Evolutionary conservation across 92 coral and sea anemone species (phyloP), one percentile per base, ranked within the genome.

Genomic region (Parazoanthus swiftii): DNA sequence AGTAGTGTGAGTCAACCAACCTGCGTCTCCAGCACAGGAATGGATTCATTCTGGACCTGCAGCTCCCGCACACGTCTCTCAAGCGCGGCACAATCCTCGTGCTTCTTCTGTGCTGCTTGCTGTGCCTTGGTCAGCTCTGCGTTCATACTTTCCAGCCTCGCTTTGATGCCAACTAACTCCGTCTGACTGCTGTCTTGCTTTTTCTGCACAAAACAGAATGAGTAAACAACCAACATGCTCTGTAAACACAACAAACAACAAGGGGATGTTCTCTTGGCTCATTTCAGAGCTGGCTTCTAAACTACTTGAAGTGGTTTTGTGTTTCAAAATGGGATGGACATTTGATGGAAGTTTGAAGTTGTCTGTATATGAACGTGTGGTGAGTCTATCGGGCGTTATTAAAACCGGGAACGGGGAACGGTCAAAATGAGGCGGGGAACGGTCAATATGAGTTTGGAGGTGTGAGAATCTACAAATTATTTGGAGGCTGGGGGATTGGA

Each of bases 181-280:
- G 86, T 83, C 23, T 83, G 86, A 71, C 29, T 83, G 76, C 78
- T 83, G 66, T 83, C 86, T 29, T 70, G 86, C 25, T 83, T 83
- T 50, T 83, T 83, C 86, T 83, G 33, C 21, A 25, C 79, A 82
- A 26, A 46, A 20, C 33, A 66, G 43, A 79, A 26, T 26, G 7
- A 33, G 29, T 39, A 39, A 39, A 82, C 42, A 4, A 67, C 26
- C 36, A 42, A 39, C 4, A 39, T 80, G 14, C 18, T 54, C 38
- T 9, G 66, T 51, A 18, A 11, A 13, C 9, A 50, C 5, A 15
- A 78, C 11, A 8, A 26, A 73, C 18, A 46, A 6, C 8, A 46
- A 46, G 51, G 66, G 1, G 4, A 7, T 10, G 21, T 13, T 13
- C 15, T 11, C 3, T 58, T 21, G 66, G 66, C 66, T 46, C 1